Base-by-base conservation (phyloP, 2,797 vertebrate species). In the Euphonia xanthogaster region DNA sequence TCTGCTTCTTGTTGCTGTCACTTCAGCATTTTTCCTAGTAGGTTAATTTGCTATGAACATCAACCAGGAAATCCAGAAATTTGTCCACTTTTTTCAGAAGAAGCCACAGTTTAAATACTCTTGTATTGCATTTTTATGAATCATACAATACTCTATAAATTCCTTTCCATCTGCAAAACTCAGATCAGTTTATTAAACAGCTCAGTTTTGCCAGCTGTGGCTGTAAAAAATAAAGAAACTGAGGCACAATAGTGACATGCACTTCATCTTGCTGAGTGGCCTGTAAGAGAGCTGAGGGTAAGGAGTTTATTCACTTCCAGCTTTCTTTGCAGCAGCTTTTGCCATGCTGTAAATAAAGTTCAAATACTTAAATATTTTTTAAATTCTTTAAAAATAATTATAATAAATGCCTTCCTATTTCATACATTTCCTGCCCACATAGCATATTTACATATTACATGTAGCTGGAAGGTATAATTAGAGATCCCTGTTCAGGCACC, bases 381-480 rank as follows among this genome's bases (percentile, higher is more conserved):
- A 88, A 86, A 73, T 77, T 92, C 44, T 47, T 90, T 92, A 71
- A 76, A 88, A 96, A 86, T 90, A 86, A 90, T 92, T 74, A 50
- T 30, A 77, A 80, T 51, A 94, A 83, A 71, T 67, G 57, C n/a
- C 22, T 12, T 54, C 82, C 86, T 92, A 83, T 92, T 88, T 94
- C 84, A 65, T 86, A 44, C 30, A 18, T 83, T 92, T 94, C 87
- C 89, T 94, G 57, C 95, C 94, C 88, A 94, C 91, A 23, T 55
- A 76, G 61, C 2, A 2, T 91, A 96, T 96, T 96, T 96, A 87
- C 84, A 90, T 94, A 91, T 91, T 94, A 13, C 54, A 18, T 10
- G 66, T 82, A 76, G 68, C 72, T 91, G 72, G 94, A 89, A 96
- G 87, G 89, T 94, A 86, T 91, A 94, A 94, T 95, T 95, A 96